phyloP scores from a whole-genome alignment of 2,797 vertebrate genomes.

The Capromys pilorides region DNA sequence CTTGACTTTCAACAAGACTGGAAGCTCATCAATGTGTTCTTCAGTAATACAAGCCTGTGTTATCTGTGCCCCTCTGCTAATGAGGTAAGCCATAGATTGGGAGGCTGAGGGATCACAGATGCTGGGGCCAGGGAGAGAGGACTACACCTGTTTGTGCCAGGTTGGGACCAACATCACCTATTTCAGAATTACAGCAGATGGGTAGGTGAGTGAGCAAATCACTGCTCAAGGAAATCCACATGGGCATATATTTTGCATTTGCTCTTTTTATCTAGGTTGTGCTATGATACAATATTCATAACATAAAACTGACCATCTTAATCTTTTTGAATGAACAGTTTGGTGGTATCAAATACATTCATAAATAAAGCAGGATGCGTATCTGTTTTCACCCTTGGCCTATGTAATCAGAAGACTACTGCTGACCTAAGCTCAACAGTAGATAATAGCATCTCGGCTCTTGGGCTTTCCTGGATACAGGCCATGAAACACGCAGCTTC shows the following conservation, averaged over 20 bases:
- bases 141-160: background rate
- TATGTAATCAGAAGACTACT: background rate
- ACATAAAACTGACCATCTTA: background rate
- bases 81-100: constrained; percentile 72
- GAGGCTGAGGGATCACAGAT: background rate
- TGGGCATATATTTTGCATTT: background rate
- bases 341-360: background rate
- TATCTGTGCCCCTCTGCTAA: constrained; percentile 67
- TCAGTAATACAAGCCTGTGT: constrained; percentile 75
- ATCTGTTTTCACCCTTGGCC: background rate
- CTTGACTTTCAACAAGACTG: constrained; percentile 86
- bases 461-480: background rate
- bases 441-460: background rate
- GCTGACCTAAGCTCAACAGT: background rate
- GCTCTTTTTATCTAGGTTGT: background rate
- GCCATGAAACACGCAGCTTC: background rate
- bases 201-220: background rate
- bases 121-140: background rate
- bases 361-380: background rate
- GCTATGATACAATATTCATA: background rate
- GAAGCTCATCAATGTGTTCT: constrained; percentile 87
- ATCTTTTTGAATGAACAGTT: background rate
- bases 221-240: background rate
- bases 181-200: background rate
- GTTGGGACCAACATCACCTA: background rate